Base-by-base conservation (phyloP, 1,140 invertebrate species). In the Cardiocondyla obscurior region DNA sequence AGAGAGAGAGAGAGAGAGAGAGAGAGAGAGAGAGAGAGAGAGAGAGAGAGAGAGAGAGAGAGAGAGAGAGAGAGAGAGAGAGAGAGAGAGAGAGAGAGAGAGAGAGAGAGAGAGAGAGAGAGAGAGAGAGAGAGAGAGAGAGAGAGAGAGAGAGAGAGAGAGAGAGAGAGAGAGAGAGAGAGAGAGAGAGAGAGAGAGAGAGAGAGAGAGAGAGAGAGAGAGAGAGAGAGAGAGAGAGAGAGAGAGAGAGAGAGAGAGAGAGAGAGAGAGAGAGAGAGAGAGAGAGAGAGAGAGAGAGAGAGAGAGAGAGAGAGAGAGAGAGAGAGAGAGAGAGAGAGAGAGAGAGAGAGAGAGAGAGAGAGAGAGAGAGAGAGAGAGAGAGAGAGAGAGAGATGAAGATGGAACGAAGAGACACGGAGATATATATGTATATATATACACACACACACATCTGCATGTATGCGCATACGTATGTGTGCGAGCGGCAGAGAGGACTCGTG, bases 41-140 rank as follows among this genome's bases (percentile, higher is more conserved):
- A n/a, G 77, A 39, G 42, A 58, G 60, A 14, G 19, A 42, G 73
- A 16, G n/a, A n/a, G 60, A 60, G 62, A 46, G 46, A 72, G 6
- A 46, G 33, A 44, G 30, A n/a, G 22, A 65, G 33, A 64, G 62
- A 77, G n/a, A n/a, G 77, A 39, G 42, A 58, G 60, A 14, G 19
- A 42, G 73, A 16, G n/a, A n/a, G 60, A 60, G 62, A 46, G 46
- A 72, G 6, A 46, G 33, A 44, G 30, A n/a, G 22, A 65, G 33
- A 64, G 62, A 77, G n/a, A n/a, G 77, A 39, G 42, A 58, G 60
- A 14, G 19, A 42, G 73, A 16, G n/a, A n/a, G 60, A 60, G 62
- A 46, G 46, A 72, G 6, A 46, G 33, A 44, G 30, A n/a, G 22
- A 65, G 33, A 64, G 62, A 77, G n/a, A n/a, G 77, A 39, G 42